A percentile compares a stretch with the other conserved stretches of the same genome.
Conservation (phyloP, 2,888 invertebrate genomes). For the Brachyptera putata region DNA sequence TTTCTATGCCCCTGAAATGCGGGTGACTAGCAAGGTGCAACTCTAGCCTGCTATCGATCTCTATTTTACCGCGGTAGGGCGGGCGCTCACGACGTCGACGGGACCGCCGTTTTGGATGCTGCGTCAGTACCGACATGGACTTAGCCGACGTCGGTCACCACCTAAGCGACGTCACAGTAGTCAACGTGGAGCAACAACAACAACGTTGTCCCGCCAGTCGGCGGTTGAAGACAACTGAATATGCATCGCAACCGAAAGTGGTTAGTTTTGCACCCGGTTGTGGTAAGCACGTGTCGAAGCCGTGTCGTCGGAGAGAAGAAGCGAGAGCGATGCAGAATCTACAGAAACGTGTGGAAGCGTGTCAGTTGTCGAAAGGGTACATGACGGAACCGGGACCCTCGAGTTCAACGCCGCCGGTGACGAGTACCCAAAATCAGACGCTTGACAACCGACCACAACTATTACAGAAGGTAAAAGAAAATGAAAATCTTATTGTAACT, state of each 20-base stretch:
- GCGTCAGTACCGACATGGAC: slow-evolving; percentile 1
- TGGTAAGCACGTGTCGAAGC: slow-evolving; percentile 51
- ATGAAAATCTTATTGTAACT: too few species aligned
- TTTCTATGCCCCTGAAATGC: too few species aligned
- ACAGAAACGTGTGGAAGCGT: slow-evolving; percentile 59
- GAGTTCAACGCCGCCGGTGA: slow-evolving; percentile 40
- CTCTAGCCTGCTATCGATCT: too few species aligned
- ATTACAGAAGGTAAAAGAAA: slow-evolving; percentile 49
- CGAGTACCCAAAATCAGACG: slow-evolving; percentile 44
- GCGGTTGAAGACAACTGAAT: neutral
- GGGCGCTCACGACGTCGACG: neutral
- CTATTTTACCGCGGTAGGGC: too few species aligned
- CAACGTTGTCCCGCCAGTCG: slow-evolving; percentile 2
- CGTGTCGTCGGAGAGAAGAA: slow-evolving; percentile 63
- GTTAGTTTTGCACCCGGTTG: slow-evolving; percentile 37
- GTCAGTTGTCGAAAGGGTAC: slow-evolving; percentile 52
- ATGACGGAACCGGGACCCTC: slow-evolving; percentile 43
- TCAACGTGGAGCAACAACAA: neutral
- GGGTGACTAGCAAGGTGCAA: too few species aligned
- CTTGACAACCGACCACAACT: slow-evolving; percentile 63
- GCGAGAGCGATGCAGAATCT: slow-evolving; percentile 65
- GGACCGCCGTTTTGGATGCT: neutral
- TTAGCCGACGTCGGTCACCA: neutral
- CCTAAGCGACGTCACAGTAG: neutral
- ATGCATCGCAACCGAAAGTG: slow-evolving; percentile 17